phyloP scores from a whole-genome alignment of 2,797 vertebrate species.

The Sebastes melanostomus region DNA sequence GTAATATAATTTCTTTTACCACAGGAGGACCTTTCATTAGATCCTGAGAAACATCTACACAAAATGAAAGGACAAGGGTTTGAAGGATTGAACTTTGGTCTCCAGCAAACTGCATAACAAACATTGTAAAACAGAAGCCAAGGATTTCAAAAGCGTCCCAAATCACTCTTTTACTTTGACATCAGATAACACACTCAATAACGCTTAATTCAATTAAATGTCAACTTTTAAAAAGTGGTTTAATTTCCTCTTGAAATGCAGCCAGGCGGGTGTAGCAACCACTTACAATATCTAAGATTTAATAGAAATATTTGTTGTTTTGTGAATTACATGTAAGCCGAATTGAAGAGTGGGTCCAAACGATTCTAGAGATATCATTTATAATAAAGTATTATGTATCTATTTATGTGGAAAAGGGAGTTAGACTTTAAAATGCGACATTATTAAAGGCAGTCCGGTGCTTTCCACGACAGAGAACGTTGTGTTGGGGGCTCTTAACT shows the following conservation, averaged over 20 bases:
- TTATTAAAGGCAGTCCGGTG: background rate
- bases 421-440: fast-evolving
- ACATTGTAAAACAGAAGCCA: background rate
- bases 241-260: background rate
- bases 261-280: background rate
- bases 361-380: fast-evolving
- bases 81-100: constrained; percentile 6
- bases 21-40: fast-evolving
- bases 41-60: background rate
- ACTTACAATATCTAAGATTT: background rate
- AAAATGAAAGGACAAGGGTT: background rate
- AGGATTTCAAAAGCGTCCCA: fast-evolving
- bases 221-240: background rate
- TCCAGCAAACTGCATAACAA: background rate
- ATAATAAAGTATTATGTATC: fast-evolving
- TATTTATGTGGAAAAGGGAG: fast-evolving
- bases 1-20: background rate
- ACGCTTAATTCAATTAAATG: background rate
- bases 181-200: fast-evolving
- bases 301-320: background rate
- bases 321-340: background rate
- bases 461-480: background rate
- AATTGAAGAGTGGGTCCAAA: background rate
- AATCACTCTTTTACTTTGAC: fast-evolving
- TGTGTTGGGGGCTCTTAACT: too few relatives aligned